These are phyloP conservation scores for Vimba vimba DNA, from an alignment of 2,113 vertebrate species.

Conservation along the genomic window DNA sequence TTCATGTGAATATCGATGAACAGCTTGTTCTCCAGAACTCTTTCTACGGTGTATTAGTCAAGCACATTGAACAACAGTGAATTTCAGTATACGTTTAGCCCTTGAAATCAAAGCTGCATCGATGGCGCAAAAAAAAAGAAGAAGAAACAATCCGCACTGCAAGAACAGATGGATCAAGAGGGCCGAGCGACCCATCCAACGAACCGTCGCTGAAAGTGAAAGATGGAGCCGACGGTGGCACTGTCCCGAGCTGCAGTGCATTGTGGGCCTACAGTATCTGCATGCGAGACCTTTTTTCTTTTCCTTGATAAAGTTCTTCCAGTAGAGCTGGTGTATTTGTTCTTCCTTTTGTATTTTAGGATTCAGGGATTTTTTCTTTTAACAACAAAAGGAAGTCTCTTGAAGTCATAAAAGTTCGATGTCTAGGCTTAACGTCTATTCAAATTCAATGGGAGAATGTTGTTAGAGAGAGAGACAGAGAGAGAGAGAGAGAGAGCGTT, in stretches of 20 bases:
- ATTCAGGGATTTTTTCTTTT: conserved; percentile 19
- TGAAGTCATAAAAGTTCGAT: neutral
- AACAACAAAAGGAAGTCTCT: conserved; percentile 5
- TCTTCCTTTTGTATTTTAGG: conserved; percentile 35
- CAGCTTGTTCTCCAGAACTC: neutral
- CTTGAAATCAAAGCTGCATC: conserved; percentile 27
- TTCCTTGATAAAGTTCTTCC: conserved; percentile 1
- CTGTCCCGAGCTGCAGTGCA: neutral
- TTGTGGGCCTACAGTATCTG: neutral
- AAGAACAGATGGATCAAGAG: neutral
- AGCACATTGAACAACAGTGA: neutral
- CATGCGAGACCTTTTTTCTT: neutral
- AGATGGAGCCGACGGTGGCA: neutral
- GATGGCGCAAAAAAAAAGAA: conserved; percentile 1
- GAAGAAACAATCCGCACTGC: neutral
- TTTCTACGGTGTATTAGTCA: neutral
- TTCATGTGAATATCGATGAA: neutral
- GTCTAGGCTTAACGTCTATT: neutral
- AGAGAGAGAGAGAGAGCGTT: conserved; percentile 5
- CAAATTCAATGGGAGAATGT: neutral
- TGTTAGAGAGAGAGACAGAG: neutral
- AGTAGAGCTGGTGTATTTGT: conserved; percentile 16
- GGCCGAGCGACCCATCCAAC: neutral
- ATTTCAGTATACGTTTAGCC: conserved; percentile 4
- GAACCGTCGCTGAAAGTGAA: conserved; percentile 2